Percentiles rank a stretch among this genome's conserved stretches.
These are phyloP conservation scores for Anagyrus pseudococci DNA, from an alignment of 2,888 invertebrate genomes.

Conservation along the genomic window DNA sequence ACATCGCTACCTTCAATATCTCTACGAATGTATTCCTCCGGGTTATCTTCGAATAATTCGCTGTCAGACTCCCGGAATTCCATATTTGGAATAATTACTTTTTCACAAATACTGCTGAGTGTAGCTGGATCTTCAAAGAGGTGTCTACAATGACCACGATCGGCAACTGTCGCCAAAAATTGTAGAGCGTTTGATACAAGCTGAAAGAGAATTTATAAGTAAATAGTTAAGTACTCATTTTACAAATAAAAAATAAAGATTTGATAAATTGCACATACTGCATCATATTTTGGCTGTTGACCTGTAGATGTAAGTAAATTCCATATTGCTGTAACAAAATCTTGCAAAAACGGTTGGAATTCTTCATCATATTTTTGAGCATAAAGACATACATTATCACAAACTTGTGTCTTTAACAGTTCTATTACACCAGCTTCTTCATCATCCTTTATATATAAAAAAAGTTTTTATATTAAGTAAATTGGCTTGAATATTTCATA, in stretches of 20 bases:
- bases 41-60: slow-evolving; percentile 97
- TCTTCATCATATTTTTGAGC: slow-evolving; percentile 99
- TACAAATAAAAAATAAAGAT: neutral
- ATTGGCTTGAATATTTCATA: neutral
- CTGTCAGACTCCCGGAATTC: slow-evolving; percentile 94
- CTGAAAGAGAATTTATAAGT: slow-evolving; percentile 64
- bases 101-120: slow-evolving; percentile 91
- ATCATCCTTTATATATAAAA: slow-evolving; percentile 67
- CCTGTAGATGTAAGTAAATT: slow-evolving; percentile 85
- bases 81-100: slow-evolving; percentile 98
- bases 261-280: slow-evolving; percentile 65
- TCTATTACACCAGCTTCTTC: slow-evolving; percentile 90
- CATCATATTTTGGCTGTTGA: slow-evolving; percentile 86
- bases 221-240: slow-evolving; percentile 18
- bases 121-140: slow-evolving; percentile 89
- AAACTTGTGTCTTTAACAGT: slow-evolving; percentile 92
- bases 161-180: slow-evolving; percentile 94
- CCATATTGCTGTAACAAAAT: slow-evolving; percentile 96
- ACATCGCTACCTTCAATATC: slow-evolving; percentile 99
- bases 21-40: slow-evolving; percentile 94
- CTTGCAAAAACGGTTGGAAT: slow-evolving; percentile 85
- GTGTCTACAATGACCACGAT: slow-evolving; percentile 84
- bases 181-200: slow-evolving; percentile 94
- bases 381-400: slow-evolving; percentile 93
- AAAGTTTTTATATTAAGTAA: neutral